Percentiles rank a stretch among this genome's conserved stretches.
Conservation (phyloP, 2,888 invertebrate genomes). For the Mayetiola destructor region DNA sequence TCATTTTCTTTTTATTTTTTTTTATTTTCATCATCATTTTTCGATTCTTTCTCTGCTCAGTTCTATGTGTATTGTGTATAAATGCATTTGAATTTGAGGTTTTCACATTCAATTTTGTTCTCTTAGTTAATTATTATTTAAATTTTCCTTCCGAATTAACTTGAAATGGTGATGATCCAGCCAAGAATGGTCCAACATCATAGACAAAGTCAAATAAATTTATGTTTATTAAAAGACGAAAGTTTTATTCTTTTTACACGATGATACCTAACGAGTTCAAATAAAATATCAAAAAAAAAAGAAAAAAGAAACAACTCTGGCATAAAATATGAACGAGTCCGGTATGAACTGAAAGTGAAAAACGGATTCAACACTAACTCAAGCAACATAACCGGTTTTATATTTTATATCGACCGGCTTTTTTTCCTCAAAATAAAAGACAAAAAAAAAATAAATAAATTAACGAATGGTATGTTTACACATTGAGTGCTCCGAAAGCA, state of each 20-base stretch:
- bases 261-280: not conserved
- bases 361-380: not conserved
- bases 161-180: not conserved
- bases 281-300: too few species aligned
- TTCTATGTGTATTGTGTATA: too few species aligned
- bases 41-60: too few species aligned
- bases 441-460: too few species aligned
- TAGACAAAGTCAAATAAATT: not conserved
- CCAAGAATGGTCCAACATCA: not conserved
- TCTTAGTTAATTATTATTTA: too few species aligned
- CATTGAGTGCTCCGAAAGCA: too few species aligned
- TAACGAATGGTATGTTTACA: too few species aligned
- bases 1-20: not conserved
- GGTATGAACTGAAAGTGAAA: not conserved
- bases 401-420: slow-evolving; percentile 9
- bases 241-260: not conserved
- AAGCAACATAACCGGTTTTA: slow-evolving; percentile 8
- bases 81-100: too few species aligned
- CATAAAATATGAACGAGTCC: not conserved
- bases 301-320: not conserved
- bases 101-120: too few species aligned
- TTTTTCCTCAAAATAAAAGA: too few species aligned
- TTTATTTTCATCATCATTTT: not conserved
- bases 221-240: slow-evolving; percentile 5
- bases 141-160: not conserved